Conservation (phyloP, 1,140 invertebrate genomes). For the Penaeus chinensis region DNA sequence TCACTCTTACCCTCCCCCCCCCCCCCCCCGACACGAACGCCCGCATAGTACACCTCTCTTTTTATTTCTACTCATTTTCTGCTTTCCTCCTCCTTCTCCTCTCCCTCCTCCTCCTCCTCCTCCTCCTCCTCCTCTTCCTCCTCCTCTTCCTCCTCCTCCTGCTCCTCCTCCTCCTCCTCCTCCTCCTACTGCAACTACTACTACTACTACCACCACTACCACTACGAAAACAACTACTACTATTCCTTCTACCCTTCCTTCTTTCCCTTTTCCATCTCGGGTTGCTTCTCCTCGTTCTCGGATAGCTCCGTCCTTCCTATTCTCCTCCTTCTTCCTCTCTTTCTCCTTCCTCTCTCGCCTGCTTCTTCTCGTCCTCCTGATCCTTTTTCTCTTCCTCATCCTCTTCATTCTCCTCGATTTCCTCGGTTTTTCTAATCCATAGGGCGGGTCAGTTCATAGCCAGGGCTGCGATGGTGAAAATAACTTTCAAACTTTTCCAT, state of each 20-base stretch:
- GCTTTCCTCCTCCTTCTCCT: background rate
- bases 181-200: no score
- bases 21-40: no score
- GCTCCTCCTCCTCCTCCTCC: background rate
- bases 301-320: no score
- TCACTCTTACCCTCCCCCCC: no score
- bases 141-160: background rate
- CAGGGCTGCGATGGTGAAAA: slow-evolving; percentile 36
- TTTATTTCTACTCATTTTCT: background rate
- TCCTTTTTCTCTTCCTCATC: background rate
- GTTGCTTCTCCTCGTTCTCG: background rate
- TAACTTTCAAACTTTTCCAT: slow-evolving; percentile 39
- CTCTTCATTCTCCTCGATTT: background rate
- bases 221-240: no score
- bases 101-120: no score
- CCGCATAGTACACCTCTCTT: background rate
- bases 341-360: background rate
- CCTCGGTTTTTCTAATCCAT: slow-evolving; percentile 20
- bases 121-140: background rate
- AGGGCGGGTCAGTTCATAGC: slow-evolving; percentile 42
- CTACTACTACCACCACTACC: no score
- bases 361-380: background rate
- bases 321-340: no score
- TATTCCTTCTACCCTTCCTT: background rate
- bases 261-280: background rate